Percentiles rank a stretch among this genome's conserved stretches.
Conservation (phyloP, 2,797 vertebrate species). For the Periophthalmus magnuspinnatus region DNA sequence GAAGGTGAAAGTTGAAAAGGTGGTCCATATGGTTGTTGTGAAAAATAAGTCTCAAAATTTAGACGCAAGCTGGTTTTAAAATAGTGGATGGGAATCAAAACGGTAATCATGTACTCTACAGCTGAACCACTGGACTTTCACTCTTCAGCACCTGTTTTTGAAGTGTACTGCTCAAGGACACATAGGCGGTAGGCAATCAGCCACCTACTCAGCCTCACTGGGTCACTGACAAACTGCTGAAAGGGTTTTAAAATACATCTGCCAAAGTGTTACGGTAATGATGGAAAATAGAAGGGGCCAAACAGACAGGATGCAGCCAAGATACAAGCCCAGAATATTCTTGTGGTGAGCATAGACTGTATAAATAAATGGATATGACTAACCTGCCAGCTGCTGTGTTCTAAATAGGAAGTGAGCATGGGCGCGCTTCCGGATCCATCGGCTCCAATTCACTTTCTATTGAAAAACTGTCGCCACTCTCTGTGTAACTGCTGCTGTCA, state of each 20-base stretch:
- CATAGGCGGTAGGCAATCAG: not conserved
- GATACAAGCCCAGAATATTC: no score
- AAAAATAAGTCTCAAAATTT: not conserved
- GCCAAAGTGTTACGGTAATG: not conserved
- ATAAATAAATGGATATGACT: no score
- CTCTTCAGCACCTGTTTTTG: not conserved
- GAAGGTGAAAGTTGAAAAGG: slow-evolving; percentile 8
- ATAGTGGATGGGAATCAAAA: not conserved
- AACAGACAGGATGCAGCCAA: no score
- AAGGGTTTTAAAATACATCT: not conserved
- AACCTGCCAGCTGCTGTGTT: no score
- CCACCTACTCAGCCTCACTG: not conserved
- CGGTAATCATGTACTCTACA: not conserved
- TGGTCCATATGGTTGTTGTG: not conserved
- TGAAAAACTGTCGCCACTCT: no score
- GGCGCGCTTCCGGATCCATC: no score
- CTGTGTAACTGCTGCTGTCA: no score
- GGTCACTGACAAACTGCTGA: no score
- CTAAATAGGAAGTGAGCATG: no score
- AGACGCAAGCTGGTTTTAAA: not conserved
- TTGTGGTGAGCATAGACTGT: no score
- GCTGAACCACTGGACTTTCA: not conserved
- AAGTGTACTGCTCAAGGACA: not conserved
- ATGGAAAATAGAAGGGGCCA: not conserved
- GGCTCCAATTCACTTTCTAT: no score